phyloP scores from a whole-genome alignment of 1,140 invertebrate species.

The Wasmannia auropunctata region DNA sequence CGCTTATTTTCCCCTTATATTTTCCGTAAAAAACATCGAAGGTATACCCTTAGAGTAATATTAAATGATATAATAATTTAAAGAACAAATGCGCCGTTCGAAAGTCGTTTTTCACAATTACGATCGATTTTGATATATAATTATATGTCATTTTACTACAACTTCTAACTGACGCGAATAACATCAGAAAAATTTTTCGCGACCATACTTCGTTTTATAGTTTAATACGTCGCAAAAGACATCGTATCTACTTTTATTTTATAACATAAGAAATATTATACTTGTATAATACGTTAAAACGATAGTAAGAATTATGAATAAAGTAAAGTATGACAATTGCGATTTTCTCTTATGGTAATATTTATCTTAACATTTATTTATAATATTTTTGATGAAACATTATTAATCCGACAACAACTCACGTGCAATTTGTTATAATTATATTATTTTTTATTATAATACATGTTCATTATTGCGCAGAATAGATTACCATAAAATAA shows the following conservation, averaged over 20 bases:
- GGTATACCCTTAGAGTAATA: neutral
- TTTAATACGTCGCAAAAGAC: neutral
- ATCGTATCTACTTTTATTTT: neutral
- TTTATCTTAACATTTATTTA: neutral
- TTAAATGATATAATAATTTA: slow-evolving; percentile 10
- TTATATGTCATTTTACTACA: neutral
- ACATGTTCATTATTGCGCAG: slow-evolving; percentile 12
- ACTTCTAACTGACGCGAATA: neutral
- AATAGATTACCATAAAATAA: slow-evolving; percentile 45
- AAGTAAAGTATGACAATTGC: neutral
- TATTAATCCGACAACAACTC: neutral
- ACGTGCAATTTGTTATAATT: neutral
- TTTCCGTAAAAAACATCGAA: neutral
- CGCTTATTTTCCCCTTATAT: neutral
- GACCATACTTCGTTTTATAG: neutral
- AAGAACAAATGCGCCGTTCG: neutral
- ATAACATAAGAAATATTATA: neutral
- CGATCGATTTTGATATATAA: neutral
- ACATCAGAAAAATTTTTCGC: neutral
- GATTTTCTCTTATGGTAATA: neutral
- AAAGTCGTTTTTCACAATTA: neutral
- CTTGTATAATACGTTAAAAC: neutral
- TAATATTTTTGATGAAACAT: neutral
- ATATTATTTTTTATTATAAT: neutral
- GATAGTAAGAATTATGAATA: neutral